These are phyloP conservation scores for Dorcus parallelipipedus DNA, from an alignment of 2,888 invertebrate species.

Conservation along the genomic window DNA sequence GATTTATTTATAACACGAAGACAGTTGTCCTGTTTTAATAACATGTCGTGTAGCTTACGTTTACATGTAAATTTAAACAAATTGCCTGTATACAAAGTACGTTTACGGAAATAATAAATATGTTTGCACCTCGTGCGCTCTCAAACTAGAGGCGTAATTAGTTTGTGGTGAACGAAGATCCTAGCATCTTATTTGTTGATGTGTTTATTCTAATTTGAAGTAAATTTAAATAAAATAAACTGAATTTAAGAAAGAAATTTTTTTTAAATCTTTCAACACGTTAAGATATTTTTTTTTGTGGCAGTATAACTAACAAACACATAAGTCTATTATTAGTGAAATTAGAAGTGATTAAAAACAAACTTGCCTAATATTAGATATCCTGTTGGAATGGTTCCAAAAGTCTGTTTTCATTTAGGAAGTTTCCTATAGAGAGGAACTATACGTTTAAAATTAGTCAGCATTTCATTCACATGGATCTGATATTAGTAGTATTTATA, in stretches of 20 bases:
- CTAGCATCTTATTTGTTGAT: no score
- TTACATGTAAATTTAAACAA: constrained; percentile 19
- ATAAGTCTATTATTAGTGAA: constrained; percentile 31
- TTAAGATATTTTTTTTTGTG: no score
- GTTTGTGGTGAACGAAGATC: no score
- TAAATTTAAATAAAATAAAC: no score
- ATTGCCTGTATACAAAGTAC: constrained; percentile 3
- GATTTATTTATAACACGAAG: not conserved
- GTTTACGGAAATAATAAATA: no score
- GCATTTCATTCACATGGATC: constrained; percentile 34
- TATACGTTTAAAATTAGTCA: constrained; percentile 44
- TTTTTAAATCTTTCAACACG: no score
- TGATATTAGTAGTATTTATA: constrained; percentile 27
- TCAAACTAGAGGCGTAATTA: no score
- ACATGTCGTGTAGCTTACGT: constrained; percentile 17
- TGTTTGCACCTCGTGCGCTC: no score
- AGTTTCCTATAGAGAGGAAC: constrained; percentile 43
- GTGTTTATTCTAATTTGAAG: no score
- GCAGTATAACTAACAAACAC: not conserved
- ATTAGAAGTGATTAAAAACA: constrained; percentile 43
- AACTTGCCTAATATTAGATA: constrained; percentile 47
- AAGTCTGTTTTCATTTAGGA: constrained; percentile 41
- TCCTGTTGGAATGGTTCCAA: constrained; percentile 46
- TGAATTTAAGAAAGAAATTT: no score
- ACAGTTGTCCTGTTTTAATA: constrained; percentile 11